Evolutionary conservation across 1,140 invertebrate species (phyloP), one percentile per base, ranked within the genome.

Genomic region (Tenebrio molitor): DNA sequence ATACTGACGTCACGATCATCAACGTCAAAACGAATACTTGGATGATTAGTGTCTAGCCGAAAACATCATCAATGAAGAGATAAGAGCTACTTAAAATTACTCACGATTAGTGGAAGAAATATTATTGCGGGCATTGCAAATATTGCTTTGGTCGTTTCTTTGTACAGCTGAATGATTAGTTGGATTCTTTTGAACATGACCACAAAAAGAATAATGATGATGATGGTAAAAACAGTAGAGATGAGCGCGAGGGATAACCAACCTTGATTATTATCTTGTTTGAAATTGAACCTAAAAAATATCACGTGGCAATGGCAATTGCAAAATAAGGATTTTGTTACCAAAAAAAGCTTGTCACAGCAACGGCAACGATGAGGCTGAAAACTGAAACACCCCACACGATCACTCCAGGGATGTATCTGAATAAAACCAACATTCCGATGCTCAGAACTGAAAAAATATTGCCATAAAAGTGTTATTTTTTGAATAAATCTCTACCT

Each of bases 71-170:
- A n/a, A n/a, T n/a, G n/a, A n/a, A n/a, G n/a, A n/a, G n/a, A n/a
- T n/a, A n/a, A n/a, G n/a, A n/a, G n/a, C n/a, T n/a, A n/a, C 12
- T 29, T 58, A 5, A 58, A 25, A 17, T 21, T 36, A 42, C 42
- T 53, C 42, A 73, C 71, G 7, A 73, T 4, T 12, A 64, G 14
- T n/a, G 64, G 71, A 16, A 68, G 23, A 41, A 46, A 15, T 10
- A 73, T 21, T 12, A 73, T 6, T n/a, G 21, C 16, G n/a, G 71
- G 71, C 29, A 73, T 69, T 34, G 17, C 65, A 10, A 66, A 66
- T 10, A 73, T 68, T 7, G 65, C 71, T 42, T 69, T 73, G 1
- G 64, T 42, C 4, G 71, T 67, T 39, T 73, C 71, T 44, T 69
- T 69, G 29, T 58, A 67, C 1, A 73, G 19, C 8, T 62, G 64